Percentiles rank a stretch among this genome's conserved stretches.
phyloP scores from a whole-genome alignment of 2,113 vertebrate genomes.

The Xenotilapia leptura region DNA sequence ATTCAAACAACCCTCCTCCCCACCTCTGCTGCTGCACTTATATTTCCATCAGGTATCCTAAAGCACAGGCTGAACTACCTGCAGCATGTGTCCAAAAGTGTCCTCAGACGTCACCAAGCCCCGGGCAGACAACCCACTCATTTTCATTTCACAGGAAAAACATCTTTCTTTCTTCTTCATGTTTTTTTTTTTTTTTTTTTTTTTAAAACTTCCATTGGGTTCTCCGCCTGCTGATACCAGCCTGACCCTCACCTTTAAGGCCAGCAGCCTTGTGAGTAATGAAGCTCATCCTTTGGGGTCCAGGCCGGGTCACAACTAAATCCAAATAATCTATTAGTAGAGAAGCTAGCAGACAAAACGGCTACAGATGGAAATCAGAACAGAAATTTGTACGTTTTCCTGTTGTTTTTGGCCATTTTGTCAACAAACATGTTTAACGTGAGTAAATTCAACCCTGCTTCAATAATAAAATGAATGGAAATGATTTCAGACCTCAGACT shows the following conservation, averaged over 20 bases:
- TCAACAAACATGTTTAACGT: neutral
- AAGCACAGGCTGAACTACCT: neutral
- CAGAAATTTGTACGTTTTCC: neutral
- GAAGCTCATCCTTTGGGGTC: neutral
- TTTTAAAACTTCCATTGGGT: neutral
- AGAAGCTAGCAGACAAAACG: neutral
- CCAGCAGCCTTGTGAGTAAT: neutral
- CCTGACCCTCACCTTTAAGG: neutral
- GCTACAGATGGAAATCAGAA: neutral
- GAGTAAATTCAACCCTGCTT: neutral
- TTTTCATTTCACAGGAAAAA: neutral
- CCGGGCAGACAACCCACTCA: neutral
- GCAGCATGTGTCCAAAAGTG: neutral
- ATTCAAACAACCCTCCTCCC: neutral
- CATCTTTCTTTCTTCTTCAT: neutral
- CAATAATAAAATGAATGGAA: neutral
- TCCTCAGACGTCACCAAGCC: neutral
- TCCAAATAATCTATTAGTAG: neutral
- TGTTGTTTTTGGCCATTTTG: neutral
- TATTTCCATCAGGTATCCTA: neutral
- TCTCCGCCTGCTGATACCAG: neutral
- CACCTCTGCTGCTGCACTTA: neutral
- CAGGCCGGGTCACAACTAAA: neutral
- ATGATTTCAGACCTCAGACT: neutral
- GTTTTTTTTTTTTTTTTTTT: neutral